These are phyloP conservation scores for Chaenocephalus aceratus DNA, from an alignment of 2,113 vertebrate genomes.

Conservation along the genomic window DNA sequence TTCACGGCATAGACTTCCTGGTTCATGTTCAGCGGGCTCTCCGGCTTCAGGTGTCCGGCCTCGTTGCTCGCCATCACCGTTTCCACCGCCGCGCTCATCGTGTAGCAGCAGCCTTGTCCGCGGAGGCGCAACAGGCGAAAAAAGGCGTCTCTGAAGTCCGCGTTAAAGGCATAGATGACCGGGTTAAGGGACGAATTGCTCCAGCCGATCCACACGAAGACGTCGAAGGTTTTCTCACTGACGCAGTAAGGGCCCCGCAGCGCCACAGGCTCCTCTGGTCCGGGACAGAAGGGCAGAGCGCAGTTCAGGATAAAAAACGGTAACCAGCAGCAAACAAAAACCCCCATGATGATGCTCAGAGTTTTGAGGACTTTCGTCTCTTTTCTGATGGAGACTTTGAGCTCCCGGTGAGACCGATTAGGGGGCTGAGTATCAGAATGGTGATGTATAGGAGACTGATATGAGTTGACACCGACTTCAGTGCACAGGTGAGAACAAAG, in stretches of 20 bases:
- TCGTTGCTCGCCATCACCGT: slow-evolving; percentile 62
- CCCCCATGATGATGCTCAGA: slow-evolving; percentile 76
- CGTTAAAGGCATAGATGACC: slow-evolving; percentile 75
- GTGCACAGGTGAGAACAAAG: slow-evolving; percentile 45
- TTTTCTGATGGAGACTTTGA: slow-evolving; percentile 68
- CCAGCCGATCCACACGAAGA: slow-evolving; percentile 79
- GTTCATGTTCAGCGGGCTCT: slow-evolving; percentile 35
- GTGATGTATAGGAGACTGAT: slow-evolving; percentile 16
- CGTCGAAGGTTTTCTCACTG: slow-evolving; percentile 70
- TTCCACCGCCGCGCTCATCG: slow-evolving; percentile 54
- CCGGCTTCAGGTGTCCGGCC: slow-evolving; percentile 34
- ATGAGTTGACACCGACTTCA: slow-evolving; percentile 33
- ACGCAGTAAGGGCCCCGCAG: slow-evolving; percentile 64
- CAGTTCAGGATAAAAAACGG: slow-evolving; percentile 77
- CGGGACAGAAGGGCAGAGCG: slow-evolving; percentile 73
- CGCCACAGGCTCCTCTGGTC: slow-evolving; percentile 28
- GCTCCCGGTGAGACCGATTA: slow-evolving; percentile 50
- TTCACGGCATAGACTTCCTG: slow-evolving; percentile 29
- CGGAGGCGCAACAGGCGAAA: slow-evolving; percentile 70
- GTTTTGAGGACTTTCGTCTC: slow-evolving; percentile 76
- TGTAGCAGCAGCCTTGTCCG: slow-evolving; percentile 48
- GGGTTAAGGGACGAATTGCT: slow-evolving; percentile 78
- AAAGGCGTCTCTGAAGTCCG: slow-evolving; percentile 77
- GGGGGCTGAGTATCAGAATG: slow-evolving; percentile 14
- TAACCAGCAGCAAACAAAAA: slow-evolving; percentile 77